Evolutionary conservation across 1,140 invertebrate genomes (phyloP).

Genomic region (Prorops nasuta): DNA sequence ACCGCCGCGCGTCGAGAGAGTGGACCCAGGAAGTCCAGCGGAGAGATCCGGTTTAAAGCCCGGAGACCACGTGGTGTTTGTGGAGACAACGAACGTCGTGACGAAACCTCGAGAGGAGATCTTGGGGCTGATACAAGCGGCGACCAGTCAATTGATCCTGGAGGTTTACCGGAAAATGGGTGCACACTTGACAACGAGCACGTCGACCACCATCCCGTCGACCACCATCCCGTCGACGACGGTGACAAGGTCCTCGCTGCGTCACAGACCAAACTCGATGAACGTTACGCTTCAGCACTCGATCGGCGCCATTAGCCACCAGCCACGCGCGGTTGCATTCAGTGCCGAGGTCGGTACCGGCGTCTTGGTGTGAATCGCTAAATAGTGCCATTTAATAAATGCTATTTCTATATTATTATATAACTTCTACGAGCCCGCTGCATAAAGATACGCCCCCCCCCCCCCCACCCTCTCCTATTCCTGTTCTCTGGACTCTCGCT

Average conservation of each 20-base stretch:
- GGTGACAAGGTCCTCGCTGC: too few species aligned
- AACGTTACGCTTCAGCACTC: slow-evolving; percentile 41
- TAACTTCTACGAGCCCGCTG: too few species aligned
- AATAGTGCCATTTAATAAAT: background rate
- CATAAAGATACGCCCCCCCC: too few species aligned
- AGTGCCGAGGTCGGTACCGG: slow-evolving; percentile 79
- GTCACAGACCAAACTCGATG: slow-evolving; percentile 42
- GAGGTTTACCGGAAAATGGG: slow-evolving; percentile 71
- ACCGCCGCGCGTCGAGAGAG: slow-evolving; percentile 83
- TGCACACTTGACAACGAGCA: slow-evolving; percentile 11
- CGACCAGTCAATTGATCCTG: slow-evolving; percentile 68
- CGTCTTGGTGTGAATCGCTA: slow-evolving; percentile 50
- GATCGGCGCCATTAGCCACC: slow-evolving; percentile 12
- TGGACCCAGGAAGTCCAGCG: slow-evolving; percentile 78
- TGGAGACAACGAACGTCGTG: slow-evolving; percentile 82
- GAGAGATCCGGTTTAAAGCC: slow-evolving; percentile 76
- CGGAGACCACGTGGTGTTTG: slow-evolving; percentile 84
- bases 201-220: too few species aligned
- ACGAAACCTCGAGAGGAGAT: slow-evolving; percentile 78
- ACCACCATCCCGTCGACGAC: too few species aligned
- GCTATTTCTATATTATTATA: background rate
- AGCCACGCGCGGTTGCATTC: slow-evolving; percentile 73
- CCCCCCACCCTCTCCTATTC: too few species aligned
- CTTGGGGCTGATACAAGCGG: slow-evolving; percentile 75
- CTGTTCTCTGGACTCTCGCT: too few species aligned